Percentiles rank a stretch among this genome's conserved stretches.
phyloP scores from a whole-genome alignment of 2,113 vertebrate species.

The Cyanocitta stelleri region DNA sequence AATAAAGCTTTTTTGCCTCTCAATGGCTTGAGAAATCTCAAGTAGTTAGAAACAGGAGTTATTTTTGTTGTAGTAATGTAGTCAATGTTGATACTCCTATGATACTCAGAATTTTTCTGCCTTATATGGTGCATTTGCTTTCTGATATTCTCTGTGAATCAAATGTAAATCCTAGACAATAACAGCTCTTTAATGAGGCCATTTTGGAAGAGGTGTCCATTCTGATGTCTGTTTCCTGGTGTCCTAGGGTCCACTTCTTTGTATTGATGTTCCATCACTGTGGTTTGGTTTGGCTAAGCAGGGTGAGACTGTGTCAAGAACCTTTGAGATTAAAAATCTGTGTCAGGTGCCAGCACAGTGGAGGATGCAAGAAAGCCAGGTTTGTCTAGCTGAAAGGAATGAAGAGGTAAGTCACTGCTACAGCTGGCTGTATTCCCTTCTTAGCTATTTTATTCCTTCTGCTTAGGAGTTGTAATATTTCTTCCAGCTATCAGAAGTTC shows the following conservation, averaged over 20 bases:
- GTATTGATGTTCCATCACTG: slow-evolving; percentile 74
- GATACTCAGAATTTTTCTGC: neutral
- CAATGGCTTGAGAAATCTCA: neutral
- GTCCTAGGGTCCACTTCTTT: slow-evolving; percentile 82
- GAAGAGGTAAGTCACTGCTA: slow-evolving; percentile 42
- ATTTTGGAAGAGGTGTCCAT: neutral
- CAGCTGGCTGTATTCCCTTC: neutral
- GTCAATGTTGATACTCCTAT: neutral
- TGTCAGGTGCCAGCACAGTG: slow-evolving; percentile 82
- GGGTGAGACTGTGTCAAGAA: slow-evolving; percentile 58
- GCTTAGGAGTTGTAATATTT: neutral
- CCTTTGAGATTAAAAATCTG: slow-evolving; percentile 77
- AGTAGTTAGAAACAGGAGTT: neutral
- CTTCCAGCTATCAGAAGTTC: neutral
- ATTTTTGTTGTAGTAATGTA: neutral
- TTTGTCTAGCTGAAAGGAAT: slow-evolving; percentile 55
- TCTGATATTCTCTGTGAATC: neutral
- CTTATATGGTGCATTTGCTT: neutral
- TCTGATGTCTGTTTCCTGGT: neutral
- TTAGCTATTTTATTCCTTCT: neutral
- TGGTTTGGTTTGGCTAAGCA: slow-evolving; percentile 80
- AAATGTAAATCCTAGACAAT: neutral
- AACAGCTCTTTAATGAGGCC: neutral
- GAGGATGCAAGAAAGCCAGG: slow-evolving; percentile 73
- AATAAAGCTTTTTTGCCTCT: neutral